phyloP scores from a whole-genome alignment of 2,797 vertebrate species.

The Benthosema pterotum region DNA sequence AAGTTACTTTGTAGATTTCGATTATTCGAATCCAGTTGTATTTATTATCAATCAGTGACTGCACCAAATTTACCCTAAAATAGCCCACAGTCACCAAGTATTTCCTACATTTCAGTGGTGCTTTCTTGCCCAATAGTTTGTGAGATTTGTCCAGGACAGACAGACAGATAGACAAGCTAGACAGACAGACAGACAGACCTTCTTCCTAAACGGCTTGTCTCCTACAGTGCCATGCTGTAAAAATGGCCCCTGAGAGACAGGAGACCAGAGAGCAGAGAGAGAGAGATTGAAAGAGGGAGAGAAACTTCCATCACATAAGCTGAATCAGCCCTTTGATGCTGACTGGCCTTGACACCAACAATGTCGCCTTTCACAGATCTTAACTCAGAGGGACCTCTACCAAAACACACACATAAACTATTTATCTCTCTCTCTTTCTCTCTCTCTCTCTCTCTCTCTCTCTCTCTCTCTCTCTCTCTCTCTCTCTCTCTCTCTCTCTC shows the following conservation, averaged over 20 bases:
- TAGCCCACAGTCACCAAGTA: too few relatives aligned
- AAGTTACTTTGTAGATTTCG: too few relatives aligned
- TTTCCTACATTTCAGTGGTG: too few relatives aligned
- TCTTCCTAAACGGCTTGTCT: not conserved
- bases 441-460: constrained; percentile 39
- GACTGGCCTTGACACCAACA: constrained; percentile 78
- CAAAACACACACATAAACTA: constrained; percentile 46
- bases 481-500: constrained; percentile 31
- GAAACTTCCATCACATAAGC: constrained; percentile 48
- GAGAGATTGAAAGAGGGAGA: not conserved
- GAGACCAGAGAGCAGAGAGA: not conserved
- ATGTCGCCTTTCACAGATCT: constrained; percentile 81
- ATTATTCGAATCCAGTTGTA: too few relatives aligned
- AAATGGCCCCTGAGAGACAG: not conserved
- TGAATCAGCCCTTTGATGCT: constrained; percentile 81
- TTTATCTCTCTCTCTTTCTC: constrained; percentile 3
- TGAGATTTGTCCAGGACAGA: too few relatives aligned
- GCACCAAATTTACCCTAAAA: too few relatives aligned
- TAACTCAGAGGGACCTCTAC: constrained; percentile 60
- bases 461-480: constrained; percentile 5
- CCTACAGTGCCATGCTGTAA: too few relatives aligned
- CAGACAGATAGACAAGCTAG: not conserved
- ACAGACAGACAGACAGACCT: not conserved
- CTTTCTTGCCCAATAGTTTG: too few relatives aligned
- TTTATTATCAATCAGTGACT: too few relatives aligned